These are phyloP conservation scores for Dromiciops gliroides DNA, from an alignment of 2,113 vertebrate genomes.

Conservation along the genomic window DNA sequence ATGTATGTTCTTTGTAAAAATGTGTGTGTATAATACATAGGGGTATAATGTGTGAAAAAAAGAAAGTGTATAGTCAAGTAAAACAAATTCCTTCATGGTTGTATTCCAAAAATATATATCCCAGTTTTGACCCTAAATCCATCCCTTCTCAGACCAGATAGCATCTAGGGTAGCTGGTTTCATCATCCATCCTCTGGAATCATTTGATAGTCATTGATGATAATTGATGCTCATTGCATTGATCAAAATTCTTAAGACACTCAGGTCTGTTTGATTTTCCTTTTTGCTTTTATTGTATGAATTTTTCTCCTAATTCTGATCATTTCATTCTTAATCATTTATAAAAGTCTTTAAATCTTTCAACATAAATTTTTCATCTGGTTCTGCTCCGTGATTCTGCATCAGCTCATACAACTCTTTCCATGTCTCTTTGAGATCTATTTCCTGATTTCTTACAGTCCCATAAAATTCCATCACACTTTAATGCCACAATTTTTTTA, in stretches of 20 bases:
- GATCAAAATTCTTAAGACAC: neutral
- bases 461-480: neutral
- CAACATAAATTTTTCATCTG: no score
- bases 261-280: no score
- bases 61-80: neutral
- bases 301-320: no score
- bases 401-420: neutral
- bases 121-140: neutral
- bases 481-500: neutral
- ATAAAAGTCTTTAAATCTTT: no score
- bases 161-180: neutral
- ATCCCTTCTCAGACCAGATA: neutral
- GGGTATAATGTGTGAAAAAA: no score
- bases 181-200: neutral
- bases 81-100: neutral
- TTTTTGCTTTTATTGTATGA: no score
- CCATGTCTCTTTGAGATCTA: neutral
- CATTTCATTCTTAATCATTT: no score
- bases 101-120: neutral
- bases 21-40: no score
- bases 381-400: no score
- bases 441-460: neutral
- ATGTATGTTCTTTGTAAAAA: no score
- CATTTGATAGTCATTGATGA: no score
- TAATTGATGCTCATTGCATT: neutral